Conservation (phyloP, 1,140 invertebrate genomes). For the Eubasilissa regina region DNA sequence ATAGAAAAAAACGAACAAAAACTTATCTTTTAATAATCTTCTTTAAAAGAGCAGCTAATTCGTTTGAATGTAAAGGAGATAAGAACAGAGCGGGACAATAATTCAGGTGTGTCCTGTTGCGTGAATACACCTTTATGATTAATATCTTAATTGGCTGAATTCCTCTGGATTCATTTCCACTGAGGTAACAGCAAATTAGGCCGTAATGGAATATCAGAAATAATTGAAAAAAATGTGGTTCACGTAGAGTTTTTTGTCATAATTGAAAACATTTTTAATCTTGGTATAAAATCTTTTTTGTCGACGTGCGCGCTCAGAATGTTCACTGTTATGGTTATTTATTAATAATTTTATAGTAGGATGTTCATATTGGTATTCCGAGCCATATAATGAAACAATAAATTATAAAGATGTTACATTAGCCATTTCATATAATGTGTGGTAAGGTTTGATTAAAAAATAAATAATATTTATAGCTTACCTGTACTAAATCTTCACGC, state of each 20-base stretch:
- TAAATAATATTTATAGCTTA: conserved; percentile 46
- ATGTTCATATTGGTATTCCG: conserved; percentile 26
- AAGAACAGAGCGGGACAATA: conserved; percentile 45
- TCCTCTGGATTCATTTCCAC: conserved; percentile 38
- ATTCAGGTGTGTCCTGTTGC: conserved; percentile 54
- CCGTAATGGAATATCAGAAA: conserved; percentile 29
- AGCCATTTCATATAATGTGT: conserved; percentile 36
- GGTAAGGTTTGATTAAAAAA: conserved; percentile 49
- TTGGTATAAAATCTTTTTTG: conserved; percentile 22
- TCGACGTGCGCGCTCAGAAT: background rate
- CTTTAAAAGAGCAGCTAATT: conserved; percentile 49
- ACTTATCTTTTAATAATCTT: conserved; percentile 55
- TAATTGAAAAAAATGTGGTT: conserved; percentile 23
- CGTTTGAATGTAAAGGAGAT: conserved; percentile 44
- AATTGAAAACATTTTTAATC: conserved; percentile 35
- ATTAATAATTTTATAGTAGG: conserved; percentile 25
- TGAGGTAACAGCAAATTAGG: conserved; percentile 16
- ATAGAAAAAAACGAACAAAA: conserved; percentile 31
- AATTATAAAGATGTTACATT: conserved; percentile 42
- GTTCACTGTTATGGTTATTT: background rate
- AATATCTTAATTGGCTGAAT: conserved; percentile 58
- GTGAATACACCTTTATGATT: conserved; percentile 56
- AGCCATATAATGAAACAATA: conserved; percentile 39
- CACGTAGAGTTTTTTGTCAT: conserved; percentile 25
- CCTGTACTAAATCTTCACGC: conserved; percentile 44